Conservation (phyloP, 2,888 invertebrate species). For the Pandemis heparana region DNA sequence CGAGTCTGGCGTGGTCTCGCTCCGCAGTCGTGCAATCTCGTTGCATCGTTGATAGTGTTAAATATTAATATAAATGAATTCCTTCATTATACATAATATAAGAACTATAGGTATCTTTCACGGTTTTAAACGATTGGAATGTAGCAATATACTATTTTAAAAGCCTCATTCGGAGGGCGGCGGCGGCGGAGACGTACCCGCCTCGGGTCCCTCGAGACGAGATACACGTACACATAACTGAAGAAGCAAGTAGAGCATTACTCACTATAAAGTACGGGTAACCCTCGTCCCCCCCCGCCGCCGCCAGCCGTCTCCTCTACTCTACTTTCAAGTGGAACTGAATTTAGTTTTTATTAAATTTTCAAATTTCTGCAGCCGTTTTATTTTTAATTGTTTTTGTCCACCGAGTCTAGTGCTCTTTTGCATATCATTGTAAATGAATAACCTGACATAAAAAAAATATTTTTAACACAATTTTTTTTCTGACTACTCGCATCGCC, state of each 20-base stretch:
- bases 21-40: constrained; percentile 45
- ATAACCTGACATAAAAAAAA: too few species aligned
- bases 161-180: constrained; percentile 53
- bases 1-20: constrained; percentile 28
- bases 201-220: too few species aligned
- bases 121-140: constrained; percentile 61
- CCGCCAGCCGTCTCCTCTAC: constrained; percentile 57
- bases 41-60: constrained; percentile 53
- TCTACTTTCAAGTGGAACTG: constrained; percentile 76
- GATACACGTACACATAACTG: too few species aligned
- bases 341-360: constrained; percentile 82
- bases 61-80: constrained; percentile 39
- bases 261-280: too few species aligned
- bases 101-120: constrained; percentile 55
- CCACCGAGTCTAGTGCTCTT: too few species aligned
- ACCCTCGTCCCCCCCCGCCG: neutral
- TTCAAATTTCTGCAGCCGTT: constrained; percentile 71
- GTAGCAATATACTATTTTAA: constrained; percentile 61
- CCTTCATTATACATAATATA: constrained; percentile 39
- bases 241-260: too few species aligned
- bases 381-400: constrained; percentile 1
- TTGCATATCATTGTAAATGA: too few species aligned
- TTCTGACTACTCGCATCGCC: too few species aligned
- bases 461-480: too few species aligned
- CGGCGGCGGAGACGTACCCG: constrained; percentile 26